Evolutionary conservation across 53 echinoderm and acorn worm genomes (phyloP), one percentile per base, ranked within the genome.

Genomic region (Henricia sp.): DNA sequence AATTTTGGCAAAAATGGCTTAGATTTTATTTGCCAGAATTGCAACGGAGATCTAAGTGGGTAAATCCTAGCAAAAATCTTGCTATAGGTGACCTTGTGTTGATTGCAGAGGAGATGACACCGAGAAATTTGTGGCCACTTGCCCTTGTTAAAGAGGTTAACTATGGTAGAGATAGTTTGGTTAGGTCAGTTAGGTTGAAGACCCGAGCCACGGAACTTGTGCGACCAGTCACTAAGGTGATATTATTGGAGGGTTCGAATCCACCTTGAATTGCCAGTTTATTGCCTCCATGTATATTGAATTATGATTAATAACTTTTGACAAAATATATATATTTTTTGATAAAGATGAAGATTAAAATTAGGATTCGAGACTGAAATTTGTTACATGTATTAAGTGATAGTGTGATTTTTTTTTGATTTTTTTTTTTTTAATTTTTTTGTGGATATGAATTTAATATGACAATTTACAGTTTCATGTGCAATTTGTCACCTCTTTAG

Each of bases 21-120:
- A 84, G 62, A 41, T 84, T 90, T 20, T 93, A 93, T 43, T 33
- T 90, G 25, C 93, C 93, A 6, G 76, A 84, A 16, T 67, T 93
- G 6, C 86, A 89, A 60, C 1, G 26, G 8, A 50, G 89, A 27
- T 82, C 85, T n/a, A 85, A 74, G 30, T 92, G 92, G 92, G 39
- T 43, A 1, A 52, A 58, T 24, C 63, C 77, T 21, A 58, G 41
- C 32, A 13, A 71, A 50, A 78, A 92, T 51, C 36, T 75, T 19
- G 66, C 64, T 9, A 19, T 86, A 24, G 86, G 75, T 59, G 86
- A 86, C 51, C 53, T 86, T 27, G 86, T 86, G 28, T 66, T 86
- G 4, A 41, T 86, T 35, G 21, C 65, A 28, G 76, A 74, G 40
- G 86, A 65, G 37, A 65, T 27, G 6, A 62, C 48, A 55, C 87